phyloP scores from a whole-genome alignment of 2,113 vertebrate species.

The Hemicordylus capensis region DNA sequence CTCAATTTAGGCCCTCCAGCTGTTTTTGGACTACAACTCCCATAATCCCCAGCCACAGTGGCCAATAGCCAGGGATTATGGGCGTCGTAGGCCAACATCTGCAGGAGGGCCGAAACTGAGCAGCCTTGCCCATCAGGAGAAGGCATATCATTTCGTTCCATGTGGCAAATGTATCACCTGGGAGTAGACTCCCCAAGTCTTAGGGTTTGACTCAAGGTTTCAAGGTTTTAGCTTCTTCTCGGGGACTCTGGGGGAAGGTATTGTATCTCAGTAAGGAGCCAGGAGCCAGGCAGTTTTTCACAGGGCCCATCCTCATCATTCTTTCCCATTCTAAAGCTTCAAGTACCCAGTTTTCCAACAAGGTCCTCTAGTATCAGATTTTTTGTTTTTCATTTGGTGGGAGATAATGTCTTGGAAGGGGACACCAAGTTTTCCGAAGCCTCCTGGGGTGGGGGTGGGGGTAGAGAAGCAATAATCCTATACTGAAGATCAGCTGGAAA shows the following conservation, averaged over 20 bases:
- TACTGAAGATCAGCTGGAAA: too few species aligned
- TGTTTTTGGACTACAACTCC: too few species aligned
- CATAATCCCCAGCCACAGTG: too few species aligned
- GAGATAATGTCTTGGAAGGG: not conserved
- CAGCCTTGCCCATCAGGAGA: too few species aligned
- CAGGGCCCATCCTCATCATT: not conserved
- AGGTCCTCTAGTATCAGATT: not conserved
- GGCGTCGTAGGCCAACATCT: too few species aligned
- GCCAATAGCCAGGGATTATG: too few species aligned
- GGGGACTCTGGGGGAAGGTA: not conserved
- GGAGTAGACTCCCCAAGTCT: not conserved
- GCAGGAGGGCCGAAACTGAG: too few species aligned
- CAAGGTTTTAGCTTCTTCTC: not conserved
- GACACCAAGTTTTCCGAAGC: not conserved
- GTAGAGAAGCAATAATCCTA: not conserved
- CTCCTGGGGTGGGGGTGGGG: not conserved
- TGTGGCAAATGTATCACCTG: not conserved
- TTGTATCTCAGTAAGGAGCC: not conserved
- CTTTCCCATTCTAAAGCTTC: not conserved
- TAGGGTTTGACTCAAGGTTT: not conserved
- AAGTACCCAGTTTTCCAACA: not conserved
- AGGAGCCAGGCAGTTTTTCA: not conserved
- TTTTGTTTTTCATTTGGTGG: not conserved
- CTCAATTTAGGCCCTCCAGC: too few species aligned
- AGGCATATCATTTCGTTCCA: not conserved